Evolutionary conservation across 2,888 invertebrate genomes (phyloP).

Genomic region (Sminthurinus aureus): DNA sequence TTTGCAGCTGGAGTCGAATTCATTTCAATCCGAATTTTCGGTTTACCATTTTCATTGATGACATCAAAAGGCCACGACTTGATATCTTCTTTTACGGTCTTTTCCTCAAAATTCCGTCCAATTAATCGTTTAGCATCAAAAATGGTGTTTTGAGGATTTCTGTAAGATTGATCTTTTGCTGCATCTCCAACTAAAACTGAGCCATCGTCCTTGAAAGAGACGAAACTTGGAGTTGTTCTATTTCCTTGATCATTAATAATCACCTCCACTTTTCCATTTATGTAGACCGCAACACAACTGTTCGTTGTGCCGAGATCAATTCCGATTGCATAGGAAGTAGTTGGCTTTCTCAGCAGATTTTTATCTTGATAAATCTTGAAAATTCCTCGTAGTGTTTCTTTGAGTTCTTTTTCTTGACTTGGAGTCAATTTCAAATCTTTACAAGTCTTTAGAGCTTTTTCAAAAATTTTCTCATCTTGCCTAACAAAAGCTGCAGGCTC

Average conservation of each 20-base stretch:
- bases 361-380: constrained; percentile 13
- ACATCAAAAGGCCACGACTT: constrained; percentile 12
- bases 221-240: constrained; percentile 10
- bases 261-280: constrained; percentile 9
- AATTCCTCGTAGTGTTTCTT: constrained; percentile 1
- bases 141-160: neutral
- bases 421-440: constrained; percentile 6
- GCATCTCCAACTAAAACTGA: neutral
- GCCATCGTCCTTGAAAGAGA: too few relatives aligned
- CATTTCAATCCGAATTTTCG: constrained; percentile 66
- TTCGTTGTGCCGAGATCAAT: constrained; percentile 17
- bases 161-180: constrained; percentile 11
- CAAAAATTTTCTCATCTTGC: neutral
- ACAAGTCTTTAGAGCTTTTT: neutral
- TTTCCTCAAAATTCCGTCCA: constrained; percentile 36
- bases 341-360: neutral
- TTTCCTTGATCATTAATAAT: neutral
- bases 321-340: constrained; percentile 2
- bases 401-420: constrained; percentile 21
- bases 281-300: constrained; percentile 1
- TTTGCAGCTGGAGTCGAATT: too few relatives aligned
- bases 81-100: constrained; percentile 59
- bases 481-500: neutral
- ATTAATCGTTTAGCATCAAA: too few relatives aligned
- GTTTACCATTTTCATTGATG: constrained; percentile 61